Evolutionary conservation across 1,140 invertebrate species (phyloP).

Genomic region (Saxidomus purpurata): DNA sequence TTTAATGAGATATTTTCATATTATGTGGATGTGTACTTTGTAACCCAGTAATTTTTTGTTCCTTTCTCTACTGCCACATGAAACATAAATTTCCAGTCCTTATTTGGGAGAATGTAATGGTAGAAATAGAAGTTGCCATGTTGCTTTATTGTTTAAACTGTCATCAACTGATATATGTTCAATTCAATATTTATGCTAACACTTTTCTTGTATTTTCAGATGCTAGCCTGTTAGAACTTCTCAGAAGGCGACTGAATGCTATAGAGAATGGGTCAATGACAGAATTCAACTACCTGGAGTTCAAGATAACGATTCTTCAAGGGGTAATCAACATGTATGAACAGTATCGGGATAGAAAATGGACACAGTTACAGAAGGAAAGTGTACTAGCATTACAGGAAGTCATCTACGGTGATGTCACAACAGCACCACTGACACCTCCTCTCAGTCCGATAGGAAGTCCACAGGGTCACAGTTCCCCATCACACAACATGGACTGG

Average conservation of each 20-base stretch:
- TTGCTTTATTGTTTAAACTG: no score
- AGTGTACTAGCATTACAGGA: slow-evolving; percentile 1
- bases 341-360: slow-evolving; percentile 14
- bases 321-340: slow-evolving; percentile 44
- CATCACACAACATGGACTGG: not conserved
- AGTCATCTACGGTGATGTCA: not conserved
- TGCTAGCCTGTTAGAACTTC: not conserved
- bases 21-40: no score
- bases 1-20: no score
- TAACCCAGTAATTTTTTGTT: no score
- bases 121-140: no score
- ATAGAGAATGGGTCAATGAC: not conserved
- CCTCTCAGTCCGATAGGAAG: not conserved
- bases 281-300: slow-evolving; percentile 23
- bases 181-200: no score
- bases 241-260: not conserved
- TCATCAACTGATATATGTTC: no score
- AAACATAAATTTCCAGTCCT: no score
- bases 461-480: slow-evolving; percentile 8
- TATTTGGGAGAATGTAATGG: no score
- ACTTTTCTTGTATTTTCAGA: slow-evolving; percentile 51
- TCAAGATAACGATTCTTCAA: slow-evolving; percentile 5
- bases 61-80: no score
- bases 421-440: not conserved
- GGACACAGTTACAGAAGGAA: slow-evolving; percentile 51